Conservation (phyloP, 2,888 invertebrate genomes). For the Altica lythri region DNA sequence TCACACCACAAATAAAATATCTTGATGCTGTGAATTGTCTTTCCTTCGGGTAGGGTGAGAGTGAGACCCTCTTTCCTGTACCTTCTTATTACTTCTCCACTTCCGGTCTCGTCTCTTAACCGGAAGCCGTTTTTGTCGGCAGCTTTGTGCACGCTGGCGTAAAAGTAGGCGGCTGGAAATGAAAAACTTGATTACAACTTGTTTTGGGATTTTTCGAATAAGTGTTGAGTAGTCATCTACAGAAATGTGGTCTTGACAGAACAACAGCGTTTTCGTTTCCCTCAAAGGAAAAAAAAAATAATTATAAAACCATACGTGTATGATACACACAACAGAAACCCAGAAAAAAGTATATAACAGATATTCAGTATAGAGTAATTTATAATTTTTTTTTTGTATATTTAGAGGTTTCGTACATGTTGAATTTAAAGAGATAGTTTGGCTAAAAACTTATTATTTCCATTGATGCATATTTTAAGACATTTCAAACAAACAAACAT, state of each 20-base stretch:
- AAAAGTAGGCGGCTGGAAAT: slow-evolving; percentile 84
- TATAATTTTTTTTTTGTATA: no score
- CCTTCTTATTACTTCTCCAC: slow-evolving; percentile 73
- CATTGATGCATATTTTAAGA: no score
- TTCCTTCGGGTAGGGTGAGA: slow-evolving; percentile 84
- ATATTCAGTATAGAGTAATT: no score
- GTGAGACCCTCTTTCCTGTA: slow-evolving; percentile 85
- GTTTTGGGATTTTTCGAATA: not conserved
- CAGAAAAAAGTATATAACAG: no score
- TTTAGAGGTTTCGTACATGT: no score
- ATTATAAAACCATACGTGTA: no score
- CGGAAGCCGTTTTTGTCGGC: slow-evolving; percentile 73
- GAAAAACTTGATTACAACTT: slow-evolving; percentile 14
- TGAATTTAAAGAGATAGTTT: no score
- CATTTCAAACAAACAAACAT: no score
- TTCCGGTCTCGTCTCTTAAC: slow-evolving; percentile 83
- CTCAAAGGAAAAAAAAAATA: no score
- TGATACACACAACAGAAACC: no score
- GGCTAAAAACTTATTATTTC: no score
- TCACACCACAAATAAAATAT: slow-evolving; percentile 94
- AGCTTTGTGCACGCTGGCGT: slow-evolving; percentile 74
- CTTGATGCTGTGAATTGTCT: slow-evolving; percentile 77
- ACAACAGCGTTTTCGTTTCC: no score
- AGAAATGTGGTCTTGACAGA: not conserved
- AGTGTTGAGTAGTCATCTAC: not conserved